Base-by-base conservation (phyloP, 1,140 invertebrate genomes). In the Formica selysi region DNA sequence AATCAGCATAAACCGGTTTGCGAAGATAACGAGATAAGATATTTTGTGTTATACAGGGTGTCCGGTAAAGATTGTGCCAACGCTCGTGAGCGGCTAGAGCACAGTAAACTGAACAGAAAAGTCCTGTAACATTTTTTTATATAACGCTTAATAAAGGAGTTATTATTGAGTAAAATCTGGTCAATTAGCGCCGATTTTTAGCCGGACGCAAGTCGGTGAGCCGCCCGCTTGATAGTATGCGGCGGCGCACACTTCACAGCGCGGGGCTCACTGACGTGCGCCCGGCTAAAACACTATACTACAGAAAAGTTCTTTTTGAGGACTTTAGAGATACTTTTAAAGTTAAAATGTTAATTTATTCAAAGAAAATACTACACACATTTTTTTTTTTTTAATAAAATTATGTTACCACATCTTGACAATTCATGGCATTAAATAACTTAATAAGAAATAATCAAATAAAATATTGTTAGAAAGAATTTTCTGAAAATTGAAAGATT, bases 311-410 rank as follows among this genome's bases (percentile, higher is more conserved):
- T 61, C 10, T 48, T 48, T 44, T n/a, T 16, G 3, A 83, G 13
- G 4, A 32, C n/a, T 70, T 29, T 2, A 62, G 3, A 81, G 8
- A 11, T 32, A 26, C 26, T 73, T 4, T 74, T 4, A 6, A 48
- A 61, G 29, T 36, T 59, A 57, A 32, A 71, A 36, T 71, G 26
- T 71, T 67, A 68, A 68, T 80, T 57, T 41, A n/a, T 44, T 74
- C 29, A 6, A 62, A 61, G 5, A 36, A 6, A 48, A 16, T 64
- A 44, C 4, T 80, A 32, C 26, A 62, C 7, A 70, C 26, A 70
- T 32, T 2, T 70, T 70, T 81, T 59, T n/a, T n/a, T 62, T 81
- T 59, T 61, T 29, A 32, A 61, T 81, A 22, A 73, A 81, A 71
- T 59, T 2, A 26, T 38, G 11, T 36, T 64, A 8, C 2, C 29